Evolutionary conservation across 2,888 invertebrate species (phyloP).

Genomic region (Tetragonula carbonaria): DNA sequence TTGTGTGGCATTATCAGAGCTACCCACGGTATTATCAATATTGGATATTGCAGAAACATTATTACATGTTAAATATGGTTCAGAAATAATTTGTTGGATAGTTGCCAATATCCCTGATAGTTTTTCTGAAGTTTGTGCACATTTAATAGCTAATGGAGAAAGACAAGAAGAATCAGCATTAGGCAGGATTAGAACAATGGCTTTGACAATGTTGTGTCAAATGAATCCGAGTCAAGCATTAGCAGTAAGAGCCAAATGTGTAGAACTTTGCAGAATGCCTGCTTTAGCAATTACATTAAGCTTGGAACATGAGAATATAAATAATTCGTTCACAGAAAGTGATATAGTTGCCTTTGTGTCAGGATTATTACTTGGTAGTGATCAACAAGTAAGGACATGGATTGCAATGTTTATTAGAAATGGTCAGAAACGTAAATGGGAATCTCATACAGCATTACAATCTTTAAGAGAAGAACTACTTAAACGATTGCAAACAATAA

Average conservation of each 20-base stretch:
- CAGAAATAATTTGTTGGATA: conserved; percentile 94
- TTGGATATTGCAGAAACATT: conserved; percentile 94
- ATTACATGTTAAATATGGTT: conserved; percentile 95
- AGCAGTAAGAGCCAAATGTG: conserved; percentile 93
- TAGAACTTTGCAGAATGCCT: conserved; percentile 95
- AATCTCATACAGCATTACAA: conserved; percentile 89
- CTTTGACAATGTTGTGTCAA: conserved; percentile 92
- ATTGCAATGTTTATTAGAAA: conserved; percentile 96
- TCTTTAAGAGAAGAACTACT: conserved; percentile 91
- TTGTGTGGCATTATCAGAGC: conserved; percentile 96
- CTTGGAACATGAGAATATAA: conserved; percentile 86
- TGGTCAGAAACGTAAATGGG: conserved; percentile 93
- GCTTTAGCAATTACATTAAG: conserved; percentile 94
- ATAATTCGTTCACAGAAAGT: conserved; percentile 77
- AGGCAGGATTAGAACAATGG: conserved; percentile 90
- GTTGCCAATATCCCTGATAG: conserved; percentile 98
- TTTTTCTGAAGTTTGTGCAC: conserved; percentile 94
- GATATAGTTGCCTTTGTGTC: conserved; percentile 93
- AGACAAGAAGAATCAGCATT: conserved; percentile 93
- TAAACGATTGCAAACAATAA: conserved; percentile 88
- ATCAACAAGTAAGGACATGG: conserved; percentile 95
- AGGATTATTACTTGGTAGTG: conserved; percentile 94
- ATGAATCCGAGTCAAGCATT: conserved; percentile 96
- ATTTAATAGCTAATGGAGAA: conserved; percentile 94
- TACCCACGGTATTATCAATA: conserved; percentile 94